Evolutionary conservation across 1,140 invertebrate species (phyloP).

Genomic region (Nixonia krombeini): DNA sequence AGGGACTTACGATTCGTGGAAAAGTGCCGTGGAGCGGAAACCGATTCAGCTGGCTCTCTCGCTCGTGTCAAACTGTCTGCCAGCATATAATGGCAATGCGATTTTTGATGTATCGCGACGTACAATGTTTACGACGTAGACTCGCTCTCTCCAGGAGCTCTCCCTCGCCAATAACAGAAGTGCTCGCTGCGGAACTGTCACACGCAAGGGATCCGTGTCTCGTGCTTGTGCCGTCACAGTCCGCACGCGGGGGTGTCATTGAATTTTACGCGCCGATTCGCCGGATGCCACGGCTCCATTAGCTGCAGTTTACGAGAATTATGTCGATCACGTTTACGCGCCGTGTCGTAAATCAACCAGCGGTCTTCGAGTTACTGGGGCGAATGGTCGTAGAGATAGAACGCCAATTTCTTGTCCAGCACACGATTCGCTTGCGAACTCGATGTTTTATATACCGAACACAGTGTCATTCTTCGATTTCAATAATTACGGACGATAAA

Average conservation of each 20-base stretch:
- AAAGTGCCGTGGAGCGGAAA: constrained; percentile 31
- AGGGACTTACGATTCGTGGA: constrained; percentile 28
- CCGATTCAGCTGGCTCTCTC: constrained; percentile 32
- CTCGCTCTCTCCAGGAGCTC: constrained; percentile 17
- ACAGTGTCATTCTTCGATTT: too few relatives aligned
- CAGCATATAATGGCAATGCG: constrained; percentile 29
- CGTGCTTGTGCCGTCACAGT: not conserved
- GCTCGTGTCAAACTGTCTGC: constrained; percentile 31
- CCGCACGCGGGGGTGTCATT: not conserved
- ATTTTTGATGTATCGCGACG: constrained; percentile 29
- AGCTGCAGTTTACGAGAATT: not conserved
- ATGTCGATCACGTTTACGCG: not conserved
- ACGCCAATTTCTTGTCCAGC: too few relatives aligned
- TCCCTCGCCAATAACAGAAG: constrained; percentile 23
- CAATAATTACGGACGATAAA: too few relatives aligned
- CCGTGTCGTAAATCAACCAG: too few relatives aligned
- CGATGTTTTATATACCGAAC: too few relatives aligned
- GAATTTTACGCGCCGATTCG: not conserved
- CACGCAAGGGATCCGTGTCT: constrained; percentile 9
- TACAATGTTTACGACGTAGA: constrained; percentile 27
- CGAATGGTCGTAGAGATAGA: too few relatives aligned
- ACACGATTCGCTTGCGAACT: too few relatives aligned
- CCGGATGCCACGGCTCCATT: not conserved
- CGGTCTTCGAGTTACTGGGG: too few relatives aligned
- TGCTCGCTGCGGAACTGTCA: constrained; percentile 22